Evolutionary conservation across 1,140 invertebrate genomes (phyloP).

Genomic region (Drosophila biarmipes): DNA sequence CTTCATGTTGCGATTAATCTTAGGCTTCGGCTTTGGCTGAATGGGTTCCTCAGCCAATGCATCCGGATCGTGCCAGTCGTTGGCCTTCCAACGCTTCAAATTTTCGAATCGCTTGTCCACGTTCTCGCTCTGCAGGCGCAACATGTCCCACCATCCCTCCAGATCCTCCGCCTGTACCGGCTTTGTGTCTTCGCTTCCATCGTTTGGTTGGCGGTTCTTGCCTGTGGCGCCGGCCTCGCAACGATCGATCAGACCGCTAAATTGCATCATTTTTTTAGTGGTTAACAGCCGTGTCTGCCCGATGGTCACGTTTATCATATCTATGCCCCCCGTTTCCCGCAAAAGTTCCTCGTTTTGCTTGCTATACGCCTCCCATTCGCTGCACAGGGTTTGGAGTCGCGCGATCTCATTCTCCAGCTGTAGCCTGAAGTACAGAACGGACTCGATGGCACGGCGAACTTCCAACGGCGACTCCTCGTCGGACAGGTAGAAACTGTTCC

Average conservation of each 20-base stretch:
- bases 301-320: constrained; percentile 88
- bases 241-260: constrained; percentile 87
- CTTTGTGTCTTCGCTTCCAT: constrained; percentile 85
- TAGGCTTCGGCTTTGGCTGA: constrained; percentile 14
- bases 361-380: constrained; percentile 85
- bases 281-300: constrained; percentile 89
- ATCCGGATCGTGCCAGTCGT: constrained; percentile 86
- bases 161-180: constrained; percentile 88
- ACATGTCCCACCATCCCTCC: constrained; percentile 92
- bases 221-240: constrained; percentile 85
- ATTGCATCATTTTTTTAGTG: constrained; percentile 89
- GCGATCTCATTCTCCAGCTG: constrained; percentile 85
- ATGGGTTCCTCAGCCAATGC: constrained; percentile 16
- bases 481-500: constrained; percentile 75
- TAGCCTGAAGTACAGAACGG: constrained; percentile 86
- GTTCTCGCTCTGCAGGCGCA: constrained; percentile 87
- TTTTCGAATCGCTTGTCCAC: constrained; percentile 86
- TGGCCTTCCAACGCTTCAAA: constrained; percentile 84
- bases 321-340: constrained; percentile 72
- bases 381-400: constrained; percentile 84
- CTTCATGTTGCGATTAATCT: constrained; percentile 44
- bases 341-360: constrained; percentile 43
- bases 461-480: constrained; percentile 27
- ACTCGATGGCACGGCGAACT: constrained; percentile 84
- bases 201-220: constrained; percentile 14